phyloP scores from a whole-genome alignment of 2,888 invertebrate genomes.

The Cistogaster globosa region DNA sequence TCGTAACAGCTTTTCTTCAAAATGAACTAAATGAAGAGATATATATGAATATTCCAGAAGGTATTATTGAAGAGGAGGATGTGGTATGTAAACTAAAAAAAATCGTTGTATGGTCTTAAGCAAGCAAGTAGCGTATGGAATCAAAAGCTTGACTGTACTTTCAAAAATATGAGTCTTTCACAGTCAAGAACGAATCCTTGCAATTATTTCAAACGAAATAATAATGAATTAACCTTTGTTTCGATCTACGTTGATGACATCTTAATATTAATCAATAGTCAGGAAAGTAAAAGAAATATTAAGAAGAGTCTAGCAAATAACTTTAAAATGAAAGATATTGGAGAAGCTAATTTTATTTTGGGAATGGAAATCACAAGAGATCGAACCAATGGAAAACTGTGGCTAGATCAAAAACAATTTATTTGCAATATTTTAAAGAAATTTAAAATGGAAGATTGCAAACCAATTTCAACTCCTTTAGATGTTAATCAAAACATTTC shows the following conservation, averaged over 20 bases:
- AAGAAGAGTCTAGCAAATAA: conserved; percentile 3
- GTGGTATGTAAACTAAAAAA: conserved; percentile 57
- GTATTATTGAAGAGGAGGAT: conserved; percentile 27
- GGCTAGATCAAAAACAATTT: conserved; percentile 39
- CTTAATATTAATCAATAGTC: background rate
- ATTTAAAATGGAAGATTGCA: conserved; percentile 40
- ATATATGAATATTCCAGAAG: conserved; percentile 42
- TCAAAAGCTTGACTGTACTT: conserved; percentile 43
- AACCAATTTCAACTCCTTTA: conserved; percentile 44
- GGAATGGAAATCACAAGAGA: conserved; percentile 42
- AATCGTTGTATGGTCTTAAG: conserved; percentile 68
- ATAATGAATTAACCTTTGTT: conserved; percentile 16
- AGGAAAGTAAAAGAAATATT: background rate
- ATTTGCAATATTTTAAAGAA: conserved; percentile 24
- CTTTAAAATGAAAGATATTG: conserved; percentile 60
- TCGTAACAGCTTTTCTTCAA: conserved; percentile 60
- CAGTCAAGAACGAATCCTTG: conserved; percentile 44
- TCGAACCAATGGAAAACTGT: conserved; percentile 5
- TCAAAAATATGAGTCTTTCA: conserved; percentile 17
- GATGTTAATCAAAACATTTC: conserved; percentile 41
- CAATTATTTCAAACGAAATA: conserved; percentile 16
- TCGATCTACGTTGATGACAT: conserved; percentile 54
- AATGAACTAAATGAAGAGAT: conserved; percentile 63
- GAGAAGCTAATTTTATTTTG: conserved; percentile 29
- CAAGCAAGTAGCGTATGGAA: conserved; percentile 69